Conservation (phyloP, 2,888 invertebrate genomes). For the Tyria jacobaeae region DNA sequence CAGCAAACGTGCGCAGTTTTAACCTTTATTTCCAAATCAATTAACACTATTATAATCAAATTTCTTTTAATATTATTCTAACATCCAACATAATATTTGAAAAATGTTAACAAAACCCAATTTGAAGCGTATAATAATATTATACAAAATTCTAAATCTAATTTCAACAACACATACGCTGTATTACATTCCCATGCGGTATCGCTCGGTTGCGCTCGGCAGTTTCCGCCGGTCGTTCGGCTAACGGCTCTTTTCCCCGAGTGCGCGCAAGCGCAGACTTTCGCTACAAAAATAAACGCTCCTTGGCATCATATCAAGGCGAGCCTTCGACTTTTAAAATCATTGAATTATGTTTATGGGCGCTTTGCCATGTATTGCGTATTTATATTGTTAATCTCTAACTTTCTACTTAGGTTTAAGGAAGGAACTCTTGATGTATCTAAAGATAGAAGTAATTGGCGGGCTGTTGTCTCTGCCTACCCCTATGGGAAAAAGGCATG, state of each 20-base stretch:
- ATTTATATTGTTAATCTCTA: slow-evolving; percentile 38
- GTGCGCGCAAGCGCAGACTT: slow-evolving; percentile 71
- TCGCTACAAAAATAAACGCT: slow-evolving; percentile 85
- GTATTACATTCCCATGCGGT: slow-evolving; percentile 60
- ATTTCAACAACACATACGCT: slow-evolving; percentile 55
- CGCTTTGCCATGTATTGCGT: slow-evolving; percentile 56
- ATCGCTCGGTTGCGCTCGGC: slow-evolving; percentile 71
- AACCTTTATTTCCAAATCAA: slow-evolving; percentile 23
- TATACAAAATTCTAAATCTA: slow-evolving; percentile 26
- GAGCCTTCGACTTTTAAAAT: slow-evolving; percentile 80
- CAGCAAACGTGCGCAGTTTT: slow-evolving; percentile 46
- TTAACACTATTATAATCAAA: slow-evolving; percentile 25
- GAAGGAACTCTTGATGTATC: too few relatives aligned
- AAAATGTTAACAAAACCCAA: slow-evolving; percentile 24
- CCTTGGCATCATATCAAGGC: slow-evolving; percentile 84
- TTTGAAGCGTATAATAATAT: slow-evolving; percentile 9
- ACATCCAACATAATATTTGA: slow-evolving; percentile 46
- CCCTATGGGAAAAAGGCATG: too few relatives aligned
- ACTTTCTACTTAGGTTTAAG: slow-evolving; percentile 47
- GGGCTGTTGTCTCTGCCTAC: too few relatives aligned
- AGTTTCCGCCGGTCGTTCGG: slow-evolving; percentile 72
- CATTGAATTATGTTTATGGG: slow-evolving; percentile 76
- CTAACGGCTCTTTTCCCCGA: slow-evolving; percentile 81
- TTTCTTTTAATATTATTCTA: slow-evolving; percentile 31
- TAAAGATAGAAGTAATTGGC: too few relatives aligned